Base-by-base conservation (phyloP, 2,797 vertebrate species). In the Semotilus atromaculatus region DNA sequence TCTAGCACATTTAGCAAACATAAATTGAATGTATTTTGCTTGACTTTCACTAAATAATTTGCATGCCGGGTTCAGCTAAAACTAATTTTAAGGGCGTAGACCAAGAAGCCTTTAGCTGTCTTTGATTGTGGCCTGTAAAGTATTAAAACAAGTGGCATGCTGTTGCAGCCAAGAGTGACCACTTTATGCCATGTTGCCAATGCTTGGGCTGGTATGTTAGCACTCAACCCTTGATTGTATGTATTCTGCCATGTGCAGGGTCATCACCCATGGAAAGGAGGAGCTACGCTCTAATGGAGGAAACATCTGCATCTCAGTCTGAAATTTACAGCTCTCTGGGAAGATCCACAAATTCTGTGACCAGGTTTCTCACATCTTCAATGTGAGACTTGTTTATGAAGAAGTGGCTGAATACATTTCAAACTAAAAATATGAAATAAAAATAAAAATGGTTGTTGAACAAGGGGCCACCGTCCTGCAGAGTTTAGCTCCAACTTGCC, bases 31-130 rank as follows among this genome's bases (percentile, higher is more conserved):
- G 66, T 34, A 81, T 73, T 68, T 72, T 83, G 75, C 73, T 84
- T 72, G 84, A 51, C 75, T 68, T 81, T 40, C 26, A 64, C 58
- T 82, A 45, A 85, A 55, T 85, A 87, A 87, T 83, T 88, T 86
- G 19, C 83, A 71, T 77, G 34, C 45, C 26, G 4, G 36, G 34
- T 78, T 83, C 40, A 58, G 79, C 82, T 71, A 13, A 86, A 80
- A 85, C 74, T 38, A 2, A 80, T 75, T 86, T 83, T 75, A 62
- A 86, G 70, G 60, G 73, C 66, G 34, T 80, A 73, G 31, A 60
- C 58, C 70, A 85, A 43, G 71, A 60, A 85, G n/a, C 26, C 26
- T 81, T 75, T n/a, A 53, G 29, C n/a, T 58, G 53, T 86, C 85
- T 83, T 81, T 75, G 71, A 81, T 80, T 70, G 18, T 67, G 48